A percentile compares a stretch with the other conserved stretches of the same genome.
Conservation (phyloP, 2,113 vertebrate species). For the Varanus komodoensis region DNA sequence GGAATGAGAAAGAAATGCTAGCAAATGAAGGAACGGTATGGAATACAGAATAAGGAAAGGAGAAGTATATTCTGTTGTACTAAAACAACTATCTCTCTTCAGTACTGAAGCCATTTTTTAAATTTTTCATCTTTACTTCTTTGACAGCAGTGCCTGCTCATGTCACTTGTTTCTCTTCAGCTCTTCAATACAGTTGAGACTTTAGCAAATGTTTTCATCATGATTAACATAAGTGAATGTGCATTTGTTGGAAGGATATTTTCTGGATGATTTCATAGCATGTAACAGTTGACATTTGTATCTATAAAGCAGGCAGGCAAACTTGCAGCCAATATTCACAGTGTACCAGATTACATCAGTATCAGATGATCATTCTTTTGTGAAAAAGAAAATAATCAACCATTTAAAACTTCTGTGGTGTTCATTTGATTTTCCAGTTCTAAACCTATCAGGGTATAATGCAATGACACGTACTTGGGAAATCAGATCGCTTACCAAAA, state of each 20-base stretch:
- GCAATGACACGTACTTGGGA: background rate
- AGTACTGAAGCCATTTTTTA: too few relatives aligned
- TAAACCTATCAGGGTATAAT: background rate
- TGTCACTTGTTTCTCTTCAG: background rate
- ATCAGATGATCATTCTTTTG: background rate
- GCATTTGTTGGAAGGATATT: background rate
- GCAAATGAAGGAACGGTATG: background rate
- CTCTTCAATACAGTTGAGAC: background rate
- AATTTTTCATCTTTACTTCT: too few relatives aligned
- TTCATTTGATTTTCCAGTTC: background rate
- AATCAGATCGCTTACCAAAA: background rate
- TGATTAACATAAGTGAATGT: background rate
- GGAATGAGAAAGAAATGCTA: background rate
- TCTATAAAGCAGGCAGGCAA: background rate
- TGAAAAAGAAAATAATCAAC: background rate
- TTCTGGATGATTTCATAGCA: background rate
- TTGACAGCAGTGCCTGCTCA: too few relatives aligned
- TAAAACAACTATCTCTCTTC: too few relatives aligned
- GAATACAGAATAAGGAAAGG: too few relatives aligned
- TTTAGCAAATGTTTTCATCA: background rate
- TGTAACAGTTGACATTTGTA: background rate
- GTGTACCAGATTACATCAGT: background rate
- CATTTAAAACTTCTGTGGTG: background rate
- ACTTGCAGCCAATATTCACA: background rate
- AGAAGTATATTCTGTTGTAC: background rate